Conservation (phyloP, 2,888 invertebrate genomes). For the Leptodirus hochenwartii region DNA sequence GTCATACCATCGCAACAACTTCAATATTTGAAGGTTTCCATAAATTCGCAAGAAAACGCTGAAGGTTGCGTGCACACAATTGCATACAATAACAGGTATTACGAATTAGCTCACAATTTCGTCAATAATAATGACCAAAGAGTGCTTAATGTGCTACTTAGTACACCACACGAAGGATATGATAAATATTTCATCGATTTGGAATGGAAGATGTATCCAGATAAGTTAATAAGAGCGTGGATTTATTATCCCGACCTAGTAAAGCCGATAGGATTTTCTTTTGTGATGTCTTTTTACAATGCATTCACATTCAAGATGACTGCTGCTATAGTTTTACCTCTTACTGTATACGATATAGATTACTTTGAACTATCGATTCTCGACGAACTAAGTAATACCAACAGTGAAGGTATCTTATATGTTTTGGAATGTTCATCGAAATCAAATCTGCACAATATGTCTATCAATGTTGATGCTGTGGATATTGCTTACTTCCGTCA, state of each 20-base stretch:
- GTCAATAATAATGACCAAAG: constrained; percentile 6
- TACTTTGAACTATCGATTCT: constrained; percentile 8
- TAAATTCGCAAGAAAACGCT: too few relatives aligned
- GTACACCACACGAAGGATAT: constrained; percentile 8
- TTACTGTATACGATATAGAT: constrained; percentile 8
- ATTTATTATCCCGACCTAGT: constrained; percentile 10
- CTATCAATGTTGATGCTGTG: constrained; percentile 8
- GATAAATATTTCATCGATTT: constrained; percentile 10
- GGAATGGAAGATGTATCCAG: constrained; percentile 7
- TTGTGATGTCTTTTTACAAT: not conserved
- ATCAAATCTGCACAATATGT: constrained; percentile 8
- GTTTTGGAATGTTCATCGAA: constrained; percentile 5
- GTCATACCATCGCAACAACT: too few relatives aligned
- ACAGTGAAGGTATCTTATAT: constrained; percentile 6
- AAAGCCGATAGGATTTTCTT: constrained; percentile 6
- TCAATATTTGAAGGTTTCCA: not conserved
- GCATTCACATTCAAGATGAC: constrained; percentile 6
- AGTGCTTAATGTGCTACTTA: constrained; percentile 8
- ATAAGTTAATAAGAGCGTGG: constrained; percentile 7
- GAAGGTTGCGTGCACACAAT: too few relatives aligned
- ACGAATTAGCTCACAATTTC: too few relatives aligned
- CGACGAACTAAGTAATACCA: constrained; percentile 7
- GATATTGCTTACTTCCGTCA: constrained; percentile 6
- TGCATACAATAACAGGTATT: too few relatives aligned
- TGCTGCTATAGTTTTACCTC: constrained; percentile 10